A percentile compares a stretch with the other conserved stretches of the same genome.
Evolutionary conservation across 2,888 invertebrate species (phyloP).

Genomic region (Napeogenes inachia): DNA sequence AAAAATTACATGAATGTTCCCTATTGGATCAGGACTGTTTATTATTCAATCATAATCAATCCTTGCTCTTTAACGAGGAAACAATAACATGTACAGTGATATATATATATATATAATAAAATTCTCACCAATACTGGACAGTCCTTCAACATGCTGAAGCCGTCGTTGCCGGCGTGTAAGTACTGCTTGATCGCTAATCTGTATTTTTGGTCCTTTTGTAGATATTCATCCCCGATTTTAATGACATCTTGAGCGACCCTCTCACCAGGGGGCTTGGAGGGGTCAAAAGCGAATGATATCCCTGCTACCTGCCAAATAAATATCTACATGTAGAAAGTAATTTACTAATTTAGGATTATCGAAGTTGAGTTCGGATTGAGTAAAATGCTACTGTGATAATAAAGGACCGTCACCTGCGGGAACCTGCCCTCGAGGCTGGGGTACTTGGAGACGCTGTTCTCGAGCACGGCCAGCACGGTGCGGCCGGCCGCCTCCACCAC

Average conservation of each 20-base stretch:
- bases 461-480: constrained; percentile 83
- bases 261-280: constrained; percentile 81
- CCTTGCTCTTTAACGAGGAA: too few species aligned
- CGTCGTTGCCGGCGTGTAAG: constrained; percentile 88
- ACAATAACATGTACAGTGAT: too few species aligned
- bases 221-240: constrained; percentile 90
- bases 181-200: constrained; percentile 90
- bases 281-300: constrained; percentile 86
- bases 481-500: constrained; percentile 85
- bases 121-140: constrained; percentile 83
- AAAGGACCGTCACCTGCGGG: constrained; percentile 79
- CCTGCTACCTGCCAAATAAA: constrained; percentile 79
- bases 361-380: too few species aligned
- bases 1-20: too few species aligned
- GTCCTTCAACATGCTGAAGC: constrained; percentile 86
- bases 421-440: constrained; percentile 93
- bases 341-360: too few species aligned
- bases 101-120: not conserved
- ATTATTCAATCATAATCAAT: too few species aligned
- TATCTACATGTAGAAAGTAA: too few species aligned
- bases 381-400: too few species aligned
- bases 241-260: constrained; percentile 85
- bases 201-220: constrained; percentile 84
- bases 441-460: constrained; percentile 91
- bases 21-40: too few species aligned